A percentile compares a stretch with the other conserved stretches of the same genome.
Evolutionary conservation across 2,888 invertebrate genomes (phyloP).

Genomic region (Napeogenes inachia): DNA sequence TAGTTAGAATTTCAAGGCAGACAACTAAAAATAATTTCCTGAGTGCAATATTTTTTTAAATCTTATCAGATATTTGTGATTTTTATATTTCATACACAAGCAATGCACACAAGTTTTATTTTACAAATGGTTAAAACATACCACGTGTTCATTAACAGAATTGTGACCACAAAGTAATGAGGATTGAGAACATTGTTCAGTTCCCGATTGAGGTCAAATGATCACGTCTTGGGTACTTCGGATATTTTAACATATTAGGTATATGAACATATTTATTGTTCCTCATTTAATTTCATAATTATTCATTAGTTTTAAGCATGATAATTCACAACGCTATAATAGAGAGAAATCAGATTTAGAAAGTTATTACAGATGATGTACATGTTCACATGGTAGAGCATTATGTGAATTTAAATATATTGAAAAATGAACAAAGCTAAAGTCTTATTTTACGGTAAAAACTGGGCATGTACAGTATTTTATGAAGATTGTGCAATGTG

Average conservation of each 20-base stretch:
- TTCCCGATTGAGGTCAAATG: constrained; percentile 61
- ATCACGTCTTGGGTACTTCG: constrained; percentile 41
- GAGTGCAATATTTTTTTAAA: constrained; percentile 9
- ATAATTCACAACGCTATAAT: neutral
- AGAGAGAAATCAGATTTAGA: constrained; percentile 12
- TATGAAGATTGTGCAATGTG: constrained; percentile 26
- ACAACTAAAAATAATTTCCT: constrained; percentile 18
- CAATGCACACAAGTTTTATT: neutral
- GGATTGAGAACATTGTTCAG: constrained; percentile 51
- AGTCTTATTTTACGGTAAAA: constrained; percentile 1
- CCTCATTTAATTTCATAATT: neutral
- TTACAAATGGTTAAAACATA: constrained; percentile 28
- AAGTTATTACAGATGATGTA: constrained; percentile 7
- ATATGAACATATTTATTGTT: too few relatives aligned
- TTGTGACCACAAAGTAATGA: constrained; percentile 12
- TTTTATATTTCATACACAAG: neutral
- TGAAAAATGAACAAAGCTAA: neutral
- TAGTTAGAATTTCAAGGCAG: constrained; percentile 20
- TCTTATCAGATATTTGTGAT: constrained; percentile 5
- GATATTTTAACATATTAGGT: constrained; percentile 2
- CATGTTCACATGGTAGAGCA: neutral
- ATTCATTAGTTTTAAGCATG: too few relatives aligned
- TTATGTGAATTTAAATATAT: too few relatives aligned
- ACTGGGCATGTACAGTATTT: constrained; percentile 10
- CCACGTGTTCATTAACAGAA: constrained; percentile 53